phyloP scores from a whole-genome alignment of 2,797 vertebrate genomes.

The Sebastes diploproa region DNA sequence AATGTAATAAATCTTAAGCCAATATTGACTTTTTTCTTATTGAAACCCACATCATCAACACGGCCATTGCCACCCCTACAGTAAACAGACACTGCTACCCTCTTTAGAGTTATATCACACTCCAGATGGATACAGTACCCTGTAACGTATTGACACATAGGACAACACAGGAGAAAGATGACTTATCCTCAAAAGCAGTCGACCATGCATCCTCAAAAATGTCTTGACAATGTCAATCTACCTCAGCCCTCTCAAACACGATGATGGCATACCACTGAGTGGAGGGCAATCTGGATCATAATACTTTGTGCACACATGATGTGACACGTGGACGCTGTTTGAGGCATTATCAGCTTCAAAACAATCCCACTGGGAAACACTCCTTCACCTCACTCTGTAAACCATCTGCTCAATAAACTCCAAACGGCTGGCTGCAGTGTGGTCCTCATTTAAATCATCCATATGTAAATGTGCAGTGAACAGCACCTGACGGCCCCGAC shows the following conservation, averaged over 20 bases:
- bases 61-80: neutral
- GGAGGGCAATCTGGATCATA: neutral
- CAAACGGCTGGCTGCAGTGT: neutral
- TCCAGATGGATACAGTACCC: neutral
- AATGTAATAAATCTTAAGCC: neutral
- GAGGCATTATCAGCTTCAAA: neutral
- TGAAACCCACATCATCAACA: neutral
- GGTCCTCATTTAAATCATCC: slow-evolving; percentile 21
- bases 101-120: neutral
- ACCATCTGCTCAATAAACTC: slow-evolving; percentile 8
- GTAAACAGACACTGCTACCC: neutral
- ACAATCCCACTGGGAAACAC: neutral
- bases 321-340: neutral
- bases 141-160: neutral
- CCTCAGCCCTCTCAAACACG: neutral
- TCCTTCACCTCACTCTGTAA: neutral
- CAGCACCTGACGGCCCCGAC: slow-evolving; percentile 13
- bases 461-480: slow-evolving; percentile 11
- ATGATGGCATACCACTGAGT: neutral
- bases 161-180: neutral
- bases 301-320: neutral
- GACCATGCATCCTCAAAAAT: neutral
- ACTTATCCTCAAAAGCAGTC: neutral
- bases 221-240: neutral
- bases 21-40: neutral